Conservation (phyloP, 1,140 invertebrate species). For the Chironomus tepperi region DNA sequence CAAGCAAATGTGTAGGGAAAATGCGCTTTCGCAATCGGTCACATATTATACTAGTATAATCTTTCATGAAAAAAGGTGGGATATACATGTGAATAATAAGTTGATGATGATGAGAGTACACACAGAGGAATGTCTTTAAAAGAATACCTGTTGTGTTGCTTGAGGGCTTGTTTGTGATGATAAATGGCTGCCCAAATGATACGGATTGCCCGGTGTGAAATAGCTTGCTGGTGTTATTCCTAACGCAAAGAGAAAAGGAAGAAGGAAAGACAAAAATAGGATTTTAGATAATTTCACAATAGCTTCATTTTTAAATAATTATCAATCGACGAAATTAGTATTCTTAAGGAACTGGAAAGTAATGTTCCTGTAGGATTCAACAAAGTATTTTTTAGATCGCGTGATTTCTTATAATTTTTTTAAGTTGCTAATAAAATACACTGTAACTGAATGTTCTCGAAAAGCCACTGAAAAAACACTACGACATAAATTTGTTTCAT, state of each 20-base stretch:
- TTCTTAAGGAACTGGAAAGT: too few species aligned
- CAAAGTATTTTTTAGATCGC: background rate
- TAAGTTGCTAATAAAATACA: too few species aligned
- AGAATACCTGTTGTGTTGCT: conserved; percentile 38
- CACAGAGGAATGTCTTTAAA: conserved; percentile 24
- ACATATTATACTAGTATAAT: background rate
- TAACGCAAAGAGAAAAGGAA: conserved; percentile 31
- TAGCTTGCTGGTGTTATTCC: conserved; percentile 39
- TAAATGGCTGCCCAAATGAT: conserved; percentile 41
- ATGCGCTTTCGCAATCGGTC: too few species aligned
- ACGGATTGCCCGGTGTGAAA: conserved; percentile 38
- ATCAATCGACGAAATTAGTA: too few species aligned
- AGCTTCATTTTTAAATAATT: too few species aligned
- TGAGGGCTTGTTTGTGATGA: conserved; percentile 36
- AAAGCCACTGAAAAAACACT: background rate
- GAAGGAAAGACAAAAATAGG: background rate
- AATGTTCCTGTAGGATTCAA: background rate
- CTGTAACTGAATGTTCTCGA: background rate
- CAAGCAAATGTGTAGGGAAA: too few species aligned
- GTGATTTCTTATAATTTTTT: background rate
- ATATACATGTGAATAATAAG: conserved; percentile 30
- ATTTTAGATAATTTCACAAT: too few species aligned
- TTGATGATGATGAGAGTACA: conserved; percentile 17
- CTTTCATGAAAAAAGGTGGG: background rate
- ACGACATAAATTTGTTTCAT: background rate